Base-by-base conservation (phyloP, 2,888 invertebrate species). In the Lucinisca nassula region DNA sequence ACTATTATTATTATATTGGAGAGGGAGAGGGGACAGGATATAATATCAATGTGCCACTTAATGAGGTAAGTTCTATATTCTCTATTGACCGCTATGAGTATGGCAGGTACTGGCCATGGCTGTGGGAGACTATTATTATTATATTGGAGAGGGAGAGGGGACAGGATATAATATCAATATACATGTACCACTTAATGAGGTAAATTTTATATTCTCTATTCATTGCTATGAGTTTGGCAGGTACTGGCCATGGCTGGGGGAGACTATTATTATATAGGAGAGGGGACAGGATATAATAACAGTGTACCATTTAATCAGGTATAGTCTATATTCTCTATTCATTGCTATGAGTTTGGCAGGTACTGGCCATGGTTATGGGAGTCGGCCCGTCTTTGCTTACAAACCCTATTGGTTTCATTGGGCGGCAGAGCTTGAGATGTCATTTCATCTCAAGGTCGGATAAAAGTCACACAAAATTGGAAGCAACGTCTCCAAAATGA, bases 281-380 rank as follows among this genome's bases (percentile, higher is more conserved):
- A 96, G 0, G 99, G 99, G 0, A 96, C 96, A 67, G 99, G 99
- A 0, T 98, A 97, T 96, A 99, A 98, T 95, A 98, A 99, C 92
- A 99, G 99, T 96, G 97, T 99, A 78, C 99, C 99, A 0, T 97
- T 99, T 61, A 99, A 99, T 96, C 97, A 98, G 98, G 95, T 96
- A n/a, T n/a, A n/a, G n/a, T n/a, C n/a, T n/a, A n/a, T n/a, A n/a
- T 98, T 99, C 97, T 99, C 99, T 0, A 98, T 99, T 86, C 99
- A 99, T 97, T 99, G 99, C 12, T 99, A 98, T 96, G 98, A 99
- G 96, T 97, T 98, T 95, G 99, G 99, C 0, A 96, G 97, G 74
- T 99, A 98, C 97, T 99, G 99, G 99, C 99, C 99, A 0, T 98
- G 98, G 96, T 97, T 99, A 27, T 97, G 97, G 38, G 98, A 99